Conservation (phyloP, 2,797 vertebrate genomes). For the Muraenolepis orangiensis region DNA sequence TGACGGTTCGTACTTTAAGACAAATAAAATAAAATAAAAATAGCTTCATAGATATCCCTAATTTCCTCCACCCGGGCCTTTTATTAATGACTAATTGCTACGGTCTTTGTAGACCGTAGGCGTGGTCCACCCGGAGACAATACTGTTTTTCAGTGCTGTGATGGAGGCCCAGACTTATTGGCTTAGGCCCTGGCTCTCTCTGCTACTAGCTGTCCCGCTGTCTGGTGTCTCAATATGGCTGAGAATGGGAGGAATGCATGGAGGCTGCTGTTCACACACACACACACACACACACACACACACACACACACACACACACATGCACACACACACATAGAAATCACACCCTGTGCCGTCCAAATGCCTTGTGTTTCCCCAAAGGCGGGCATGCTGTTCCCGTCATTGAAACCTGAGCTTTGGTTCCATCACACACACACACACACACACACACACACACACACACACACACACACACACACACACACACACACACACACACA, state of each 20-base stretch:
- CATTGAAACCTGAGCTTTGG: slow-evolving; percentile 68
- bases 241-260: slow-evolving; percentile 71
- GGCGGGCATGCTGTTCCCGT: slow-evolving; percentile 67
- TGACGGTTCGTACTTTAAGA: not conserved
- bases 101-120: not conserved
- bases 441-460: slow-evolving; percentile 7
- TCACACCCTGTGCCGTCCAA: slow-evolving; percentile 68
- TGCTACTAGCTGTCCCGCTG: slow-evolving; percentile 29
- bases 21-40: not conserved
- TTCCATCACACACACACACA: slow-evolving; percentile 40
- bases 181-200: slow-evolving; percentile 32
- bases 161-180: slow-evolving; percentile 31
- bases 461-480: slow-evolving; percentile 6
- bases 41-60: not conserved
- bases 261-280: slow-evolving; percentile 58
- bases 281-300: slow-evolving; percentile 31
- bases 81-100: not conserved
- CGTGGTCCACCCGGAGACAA: not conserved
- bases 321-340: slow-evolving; percentile 58
- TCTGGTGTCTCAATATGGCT: slow-evolving; percentile 52
- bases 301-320: slow-evolving; percentile 50
- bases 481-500: slow-evolving; percentile 6
- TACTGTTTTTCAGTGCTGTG: slow-evolving; percentile 4
- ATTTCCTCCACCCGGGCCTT: not conserved
- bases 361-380: slow-evolving; percentile 69